Evolutionary conservation across 53 echinoderm and acorn worm genomes (phyloP).

Genomic region (Stichopus horrens): DNA sequence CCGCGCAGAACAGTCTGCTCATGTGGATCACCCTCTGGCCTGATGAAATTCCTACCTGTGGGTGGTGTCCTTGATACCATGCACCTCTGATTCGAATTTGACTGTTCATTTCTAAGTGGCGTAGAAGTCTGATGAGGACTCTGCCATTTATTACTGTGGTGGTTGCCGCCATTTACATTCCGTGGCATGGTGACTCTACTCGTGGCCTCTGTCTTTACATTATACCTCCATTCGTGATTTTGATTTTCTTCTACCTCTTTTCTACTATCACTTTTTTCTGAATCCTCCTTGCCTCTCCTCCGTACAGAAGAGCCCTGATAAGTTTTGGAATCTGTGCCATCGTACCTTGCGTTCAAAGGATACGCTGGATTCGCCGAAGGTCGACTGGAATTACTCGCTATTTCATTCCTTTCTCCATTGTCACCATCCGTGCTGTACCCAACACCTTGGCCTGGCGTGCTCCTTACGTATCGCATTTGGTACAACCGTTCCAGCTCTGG

Average conservation of each 20-base stretch:
- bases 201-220: slow-evolving; percentile 12
- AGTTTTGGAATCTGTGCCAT: not conserved
- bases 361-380: not conserved
- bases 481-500: slow-evolving; percentile 61
- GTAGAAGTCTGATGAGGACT: not conserved
- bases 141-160: not conserved
- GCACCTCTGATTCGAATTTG: not conserved
- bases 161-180: not conserved
- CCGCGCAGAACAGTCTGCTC: not conserved
- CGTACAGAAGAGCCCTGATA: not conserved
- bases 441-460: not conserved
- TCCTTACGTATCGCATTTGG: slow-evolving; percentile 21
- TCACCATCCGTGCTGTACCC: not conserved
- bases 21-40: not conserved
- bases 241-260: not conserved
- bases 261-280: not conserved
- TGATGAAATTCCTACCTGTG: no score
- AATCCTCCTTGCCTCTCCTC: not conserved
- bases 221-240: slow-evolving; percentile 20
- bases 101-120: not conserved
- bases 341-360: not conserved
- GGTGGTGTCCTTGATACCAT: not conserved
- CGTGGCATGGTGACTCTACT: not conserved
- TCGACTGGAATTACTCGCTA: not conserved
- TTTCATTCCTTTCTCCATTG: not conserved